These are phyloP conservation scores for Lepisosteus oculatus DNA, from an alignment of 2,113 vertebrate species.

Conservation along the genomic window DNA sequence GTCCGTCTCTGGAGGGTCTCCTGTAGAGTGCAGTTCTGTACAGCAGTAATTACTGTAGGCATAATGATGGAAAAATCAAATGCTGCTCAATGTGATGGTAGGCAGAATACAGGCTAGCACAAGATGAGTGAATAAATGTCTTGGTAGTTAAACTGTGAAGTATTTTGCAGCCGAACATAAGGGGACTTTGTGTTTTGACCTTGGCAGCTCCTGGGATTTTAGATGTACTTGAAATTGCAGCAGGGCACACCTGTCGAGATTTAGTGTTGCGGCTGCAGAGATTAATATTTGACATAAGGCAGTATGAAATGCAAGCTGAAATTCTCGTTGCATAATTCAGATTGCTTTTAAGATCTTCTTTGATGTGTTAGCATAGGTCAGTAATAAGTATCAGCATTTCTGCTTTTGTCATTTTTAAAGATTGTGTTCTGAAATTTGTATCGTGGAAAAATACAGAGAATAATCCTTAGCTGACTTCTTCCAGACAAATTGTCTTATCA, in stretches of 20 bases:
- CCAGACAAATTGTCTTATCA: too few species aligned
- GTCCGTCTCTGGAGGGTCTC: constrained; percentile 8
- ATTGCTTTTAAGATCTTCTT: neutral
- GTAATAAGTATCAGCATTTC: neutral
- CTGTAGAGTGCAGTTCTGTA: neutral
- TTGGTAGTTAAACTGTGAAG: constrained; percentile 14
- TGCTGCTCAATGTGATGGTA: neutral
- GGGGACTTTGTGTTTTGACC: constrained; percentile 10
- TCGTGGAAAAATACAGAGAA: too few species aligned
- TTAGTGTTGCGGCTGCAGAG: neutral
- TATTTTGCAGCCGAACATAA: constrained; percentile 15
- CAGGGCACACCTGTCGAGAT: neutral
- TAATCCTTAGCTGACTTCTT: too few species aligned
- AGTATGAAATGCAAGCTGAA: neutral
- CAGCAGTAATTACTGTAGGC: constrained; percentile 1
- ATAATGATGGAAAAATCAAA: neutral
- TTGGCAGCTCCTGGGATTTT: constrained; percentile 9
- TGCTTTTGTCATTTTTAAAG: neutral
- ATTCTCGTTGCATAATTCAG: neutral
- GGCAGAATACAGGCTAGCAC: constrained; percentile 10
- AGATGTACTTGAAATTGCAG: neutral
- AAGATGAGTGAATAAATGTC: neutral
- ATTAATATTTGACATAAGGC: neutral
- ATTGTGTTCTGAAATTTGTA: too few species aligned
- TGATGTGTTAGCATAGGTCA: neutral